A percentile compares a stretch with the other conserved stretches of the same genome.
Conservation (phyloP, 92 coral and sea anemone species). For the Nematostella vectensis region DNA sequence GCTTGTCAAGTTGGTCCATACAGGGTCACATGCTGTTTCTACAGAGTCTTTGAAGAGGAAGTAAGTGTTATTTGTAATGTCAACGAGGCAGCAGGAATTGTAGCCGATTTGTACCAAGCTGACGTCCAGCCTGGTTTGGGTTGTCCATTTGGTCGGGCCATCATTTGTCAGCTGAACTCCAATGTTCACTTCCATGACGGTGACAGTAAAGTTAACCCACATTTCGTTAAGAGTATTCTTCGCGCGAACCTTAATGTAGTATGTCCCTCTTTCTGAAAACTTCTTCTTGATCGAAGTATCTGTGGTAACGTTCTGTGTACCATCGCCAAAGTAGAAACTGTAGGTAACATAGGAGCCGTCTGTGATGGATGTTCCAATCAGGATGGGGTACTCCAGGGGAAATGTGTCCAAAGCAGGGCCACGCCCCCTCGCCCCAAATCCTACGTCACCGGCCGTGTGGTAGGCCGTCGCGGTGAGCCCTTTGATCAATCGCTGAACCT, state of each 20-base stretch:
- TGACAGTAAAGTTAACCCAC: conserved; percentile 18
- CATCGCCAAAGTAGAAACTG: conserved; percentile 55
- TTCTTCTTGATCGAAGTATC: conserved; percentile 17
- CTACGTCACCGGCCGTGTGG: conserved; percentile 60
- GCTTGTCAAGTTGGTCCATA: conserved; percentile 18
- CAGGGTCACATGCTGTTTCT: conserved; percentile 34
- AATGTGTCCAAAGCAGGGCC: conserved; percentile 44
- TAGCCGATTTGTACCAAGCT: conserved; percentile 53
- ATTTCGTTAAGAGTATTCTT: conserved; percentile 63
- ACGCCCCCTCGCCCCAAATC: conserved; percentile 50
- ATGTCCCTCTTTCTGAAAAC: conserved; percentile 14
- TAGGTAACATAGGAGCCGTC: conserved; percentile 68
- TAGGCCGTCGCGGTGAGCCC: conserved; percentile 22
- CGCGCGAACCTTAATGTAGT: conserved; percentile 31
- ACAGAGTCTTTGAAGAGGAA: conserved; percentile 35
- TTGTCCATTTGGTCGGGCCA: conserved; percentile 33
- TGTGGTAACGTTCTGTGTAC: conserved; percentile 17
- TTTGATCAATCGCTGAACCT: conserved; percentile 67
- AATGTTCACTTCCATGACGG: conserved; percentile 47
- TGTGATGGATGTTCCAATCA: conserved; percentile 28
- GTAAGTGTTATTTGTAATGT: conserved; percentile 56
- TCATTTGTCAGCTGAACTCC: conserved; percentile 44
- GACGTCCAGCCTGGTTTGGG: conserved; percentile 28
- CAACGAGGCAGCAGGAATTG: conserved; percentile 63
- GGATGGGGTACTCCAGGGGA: conserved; percentile 52